Base-by-base conservation (phyloP, 2,797 vertebrate genomes). In the Morus bassanus region DNA sequence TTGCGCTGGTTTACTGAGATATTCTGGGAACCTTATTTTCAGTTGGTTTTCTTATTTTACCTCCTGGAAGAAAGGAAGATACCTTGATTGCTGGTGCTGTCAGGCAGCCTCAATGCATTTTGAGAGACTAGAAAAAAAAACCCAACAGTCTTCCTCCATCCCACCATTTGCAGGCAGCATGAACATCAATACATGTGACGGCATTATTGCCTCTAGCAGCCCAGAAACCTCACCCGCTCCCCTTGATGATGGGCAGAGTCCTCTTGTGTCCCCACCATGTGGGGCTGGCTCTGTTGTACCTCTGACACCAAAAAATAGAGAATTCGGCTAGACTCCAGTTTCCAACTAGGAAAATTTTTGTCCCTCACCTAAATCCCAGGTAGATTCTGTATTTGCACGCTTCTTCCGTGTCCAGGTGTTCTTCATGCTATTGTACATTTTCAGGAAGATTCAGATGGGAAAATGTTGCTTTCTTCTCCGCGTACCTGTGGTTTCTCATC, bases 11-110 rank as follows among this genome's bases (percentile, higher is more conserved):
- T 95, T 67, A 89, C 78, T 30, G 78, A 96, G 76, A 79, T 74
- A 91, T 74, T 96, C 64, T 89, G 68, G 64, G 78, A 91, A 57
- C 35, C 86, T 89, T 63, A 74, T 76, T 94, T 91, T 86, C 68
- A 87, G 77, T 25, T 6, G 6, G 69, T 51, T 91, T 89, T 91
- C 80, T 82, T 87, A 88, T 69, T 95, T 92, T 68, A 85, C 88
- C 72, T 94, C 81, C 89, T 91, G 64, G 72, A 92, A 93, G 68
- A 95, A 85, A 11, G 6, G 63, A 48, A 95, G 92, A 57, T 37
- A 53, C 60, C 82, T 73, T 63, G 67, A 70, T 79, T 76, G 77
- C 87, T 80, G 61, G 7, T 92, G 60, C 83, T 88, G 80, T 67
- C 75, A 85, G 31, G 77, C 41, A 91, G 77, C 48, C 73, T 82